These are phyloP conservation scores for Aradophagus sp. DNA, from an alignment of 1,140 invertebrate species.

Conservation along the genomic window DNA sequence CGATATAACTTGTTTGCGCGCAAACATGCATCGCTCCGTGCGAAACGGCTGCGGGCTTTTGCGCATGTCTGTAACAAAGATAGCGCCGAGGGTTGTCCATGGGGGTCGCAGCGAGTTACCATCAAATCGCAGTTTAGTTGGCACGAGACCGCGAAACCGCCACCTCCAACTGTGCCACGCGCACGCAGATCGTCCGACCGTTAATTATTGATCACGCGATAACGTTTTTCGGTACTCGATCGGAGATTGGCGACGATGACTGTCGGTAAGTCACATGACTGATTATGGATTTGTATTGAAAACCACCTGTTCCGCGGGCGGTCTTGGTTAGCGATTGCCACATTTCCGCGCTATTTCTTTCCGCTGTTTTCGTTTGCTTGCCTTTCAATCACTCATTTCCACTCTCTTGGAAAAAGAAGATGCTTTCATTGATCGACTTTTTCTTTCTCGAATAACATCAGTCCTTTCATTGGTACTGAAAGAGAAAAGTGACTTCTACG, in stretches of 20 bases:
- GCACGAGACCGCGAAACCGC: constrained; percentile 10
- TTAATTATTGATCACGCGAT: no score
- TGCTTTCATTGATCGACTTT: no score
- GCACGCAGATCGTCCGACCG: not conserved
- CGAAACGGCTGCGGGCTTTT: constrained; percentile 15
- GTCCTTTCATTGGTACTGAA: no score
- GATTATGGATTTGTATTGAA: not conserved
- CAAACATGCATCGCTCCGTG: constrained; percentile 4
- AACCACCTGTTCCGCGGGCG: constrained; percentile 27
- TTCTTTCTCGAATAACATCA: no score
- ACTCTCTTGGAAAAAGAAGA: no score
- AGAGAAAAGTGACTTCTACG: no score
- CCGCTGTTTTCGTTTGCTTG: no score
- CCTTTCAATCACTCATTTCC: no score
- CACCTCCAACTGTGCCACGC: not conserved
- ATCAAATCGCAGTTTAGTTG: constrained; percentile 39
- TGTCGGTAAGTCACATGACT: constrained; percentile 1
- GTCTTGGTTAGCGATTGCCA: no score
- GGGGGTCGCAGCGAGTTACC: constrained; percentile 22
- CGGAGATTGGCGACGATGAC: constrained; percentile 1
- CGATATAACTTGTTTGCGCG: constrained; percentile 27
- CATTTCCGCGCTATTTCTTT: no score
- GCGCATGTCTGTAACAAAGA: constrained; percentile 40
- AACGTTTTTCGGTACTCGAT: not conserved
- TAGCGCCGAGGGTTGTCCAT: constrained; percentile 26